phyloP scores from a whole-genome alignment of 2,888 invertebrate genomes.

The Campoletis raptor region DNA sequence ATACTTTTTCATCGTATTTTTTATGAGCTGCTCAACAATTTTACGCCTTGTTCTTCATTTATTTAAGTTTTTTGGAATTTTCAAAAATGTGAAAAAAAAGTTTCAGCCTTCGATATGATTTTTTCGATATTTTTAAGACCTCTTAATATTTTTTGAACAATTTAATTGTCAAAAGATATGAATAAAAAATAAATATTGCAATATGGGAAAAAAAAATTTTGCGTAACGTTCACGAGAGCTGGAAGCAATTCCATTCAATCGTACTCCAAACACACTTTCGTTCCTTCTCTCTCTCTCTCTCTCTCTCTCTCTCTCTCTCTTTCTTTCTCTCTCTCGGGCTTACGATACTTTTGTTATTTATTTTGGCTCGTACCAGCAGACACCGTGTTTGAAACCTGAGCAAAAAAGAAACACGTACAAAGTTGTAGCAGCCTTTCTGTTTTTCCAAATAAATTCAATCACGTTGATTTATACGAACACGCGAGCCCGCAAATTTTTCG shows the following conservation, averaged over 20 bases:
- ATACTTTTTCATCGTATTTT: not conserved
- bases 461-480: not conserved
- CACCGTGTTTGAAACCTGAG: constrained; percentile 26
- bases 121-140: not conserved
- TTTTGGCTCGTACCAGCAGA: constrained; percentile 60
- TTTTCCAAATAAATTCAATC: not conserved
- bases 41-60: not conserved
- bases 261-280: constrained; percentile 30
- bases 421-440: constrained; percentile 13
- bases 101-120: not conserved
- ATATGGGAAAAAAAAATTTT: not conserved
- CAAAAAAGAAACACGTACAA: not conserved
- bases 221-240: constrained; percentile 5
- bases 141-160: not conserved
- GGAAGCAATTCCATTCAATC: constrained; percentile 54
- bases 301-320: no score
- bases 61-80: not conserved
- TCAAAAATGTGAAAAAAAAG: not conserved
- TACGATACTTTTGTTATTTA: constrained; percentile 60
- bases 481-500: not conserved
- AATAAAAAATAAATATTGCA: not conserved
- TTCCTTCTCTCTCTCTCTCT: not conserved
- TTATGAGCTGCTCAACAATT: not conserved
- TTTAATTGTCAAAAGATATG: not conserved
- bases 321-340: not conserved